Conservation (phyloP, 2,888 invertebrate species). For the Galerucella pusilla region DNA sequence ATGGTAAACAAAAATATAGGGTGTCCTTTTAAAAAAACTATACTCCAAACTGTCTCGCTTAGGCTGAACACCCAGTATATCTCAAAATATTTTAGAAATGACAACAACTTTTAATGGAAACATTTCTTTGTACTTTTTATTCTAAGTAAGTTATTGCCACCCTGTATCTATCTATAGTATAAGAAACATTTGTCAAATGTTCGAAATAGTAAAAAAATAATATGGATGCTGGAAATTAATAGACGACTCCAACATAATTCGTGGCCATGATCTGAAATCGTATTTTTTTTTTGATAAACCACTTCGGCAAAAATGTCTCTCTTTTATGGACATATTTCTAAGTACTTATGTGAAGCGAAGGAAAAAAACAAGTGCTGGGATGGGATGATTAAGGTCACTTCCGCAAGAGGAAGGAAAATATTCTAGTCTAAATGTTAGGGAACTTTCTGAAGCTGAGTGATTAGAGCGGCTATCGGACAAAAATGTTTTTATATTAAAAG, state of each 20-base stretch:
- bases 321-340: conserved; percentile 34
- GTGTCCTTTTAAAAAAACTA: no score
- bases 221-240: conserved; percentile 24
- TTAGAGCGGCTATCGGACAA: neutral
- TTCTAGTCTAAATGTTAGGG: neutral
- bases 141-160: no score
- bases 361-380: conserved; percentile 30
- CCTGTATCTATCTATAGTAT: no score
- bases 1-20: no score
- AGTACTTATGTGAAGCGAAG: conserved; percentile 33
- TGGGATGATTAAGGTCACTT: conserved; percentile 35
- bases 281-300: conserved; percentile 23
- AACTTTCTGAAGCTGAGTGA: neutral
- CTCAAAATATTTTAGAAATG: no score
- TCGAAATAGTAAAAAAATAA: conserved; percentile 3
- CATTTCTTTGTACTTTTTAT: no score
- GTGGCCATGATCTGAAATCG: conserved; percentile 16
- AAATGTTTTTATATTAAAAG: neutral
- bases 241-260: conserved; percentile 24
- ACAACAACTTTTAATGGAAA: no score
- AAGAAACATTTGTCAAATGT: neutral
- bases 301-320: conserved; percentile 15
- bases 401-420: conserved; percentile 16
- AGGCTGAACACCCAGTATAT: no score
- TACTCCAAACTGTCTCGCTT: no score